Evolutionary conservation across 2,113 vertebrate genomes (phyloP).

Genomic region (Pterocles orientalis): DNA sequence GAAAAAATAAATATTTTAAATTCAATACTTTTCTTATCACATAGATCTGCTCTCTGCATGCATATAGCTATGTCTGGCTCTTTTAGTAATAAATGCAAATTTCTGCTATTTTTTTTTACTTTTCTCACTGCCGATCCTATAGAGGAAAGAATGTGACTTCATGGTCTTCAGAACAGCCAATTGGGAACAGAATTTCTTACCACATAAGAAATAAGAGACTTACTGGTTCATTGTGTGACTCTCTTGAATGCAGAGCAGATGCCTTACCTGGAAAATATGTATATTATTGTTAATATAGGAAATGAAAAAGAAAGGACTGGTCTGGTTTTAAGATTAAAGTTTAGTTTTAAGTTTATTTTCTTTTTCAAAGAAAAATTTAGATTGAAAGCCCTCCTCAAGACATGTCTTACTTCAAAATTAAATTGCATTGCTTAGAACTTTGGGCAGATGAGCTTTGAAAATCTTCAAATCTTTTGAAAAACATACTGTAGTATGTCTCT

Average conservation of each 20-base stretch:
- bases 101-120: neutral
- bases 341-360: too few species aligned
- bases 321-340: neutral
- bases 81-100: neutral
- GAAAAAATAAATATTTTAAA: neutral
- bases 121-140: neutral
- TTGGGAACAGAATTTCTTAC: neutral
- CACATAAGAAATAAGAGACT: neutral
- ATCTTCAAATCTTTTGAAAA: neutral
- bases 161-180: neutral
- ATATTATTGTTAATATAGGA: neutral
- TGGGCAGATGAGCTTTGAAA: neutral
- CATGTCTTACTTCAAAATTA: neutral
- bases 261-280: neutral
- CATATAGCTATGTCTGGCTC: neutral
- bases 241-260: neutral
- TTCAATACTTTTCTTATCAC: accelerated
- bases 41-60: neutral
- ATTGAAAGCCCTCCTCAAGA: neutral
- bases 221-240: neutral
- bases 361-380: neutral
- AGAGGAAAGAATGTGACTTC: neutral
- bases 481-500: neutral
- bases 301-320: neutral
- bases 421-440: neutral